phyloP scores from a whole-genome alignment of 2,888 invertebrate genomes.

The Liposcelis brunnea region DNA sequence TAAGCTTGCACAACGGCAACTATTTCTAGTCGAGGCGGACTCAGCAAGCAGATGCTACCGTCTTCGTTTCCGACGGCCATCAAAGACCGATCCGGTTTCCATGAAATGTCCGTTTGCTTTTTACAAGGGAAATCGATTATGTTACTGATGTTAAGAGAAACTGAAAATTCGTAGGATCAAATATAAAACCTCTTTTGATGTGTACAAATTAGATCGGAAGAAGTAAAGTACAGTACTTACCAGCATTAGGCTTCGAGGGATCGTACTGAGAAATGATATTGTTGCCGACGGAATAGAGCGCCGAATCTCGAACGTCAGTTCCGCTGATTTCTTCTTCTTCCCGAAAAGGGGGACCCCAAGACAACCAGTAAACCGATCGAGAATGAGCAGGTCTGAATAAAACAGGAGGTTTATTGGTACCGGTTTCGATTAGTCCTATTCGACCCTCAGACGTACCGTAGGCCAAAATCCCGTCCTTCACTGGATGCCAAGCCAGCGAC shows the following conservation, averaged over 20 bases:
- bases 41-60: not conserved
- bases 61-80: slow-evolving; percentile 2
- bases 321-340: too few relatives aligned
- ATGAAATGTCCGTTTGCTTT: not conserved
- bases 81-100: slow-evolving; percentile 2
- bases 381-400: not conserved
- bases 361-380: not conserved
- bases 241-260: too few relatives aligned
- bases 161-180: not conserved
- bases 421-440: not conserved
- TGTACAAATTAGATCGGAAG: not conserved
- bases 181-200: not conserved
- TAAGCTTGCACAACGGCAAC: too few relatives aligned
- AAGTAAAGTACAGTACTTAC: too few relatives aligned
- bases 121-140: not conserved
- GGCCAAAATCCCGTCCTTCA: not conserved
- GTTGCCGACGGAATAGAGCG: too few relatives aligned
- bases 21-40: not conserved
- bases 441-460: slow-evolving; percentile 6
- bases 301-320: too few relatives aligned
- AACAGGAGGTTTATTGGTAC: not conserved
- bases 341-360: not conserved
- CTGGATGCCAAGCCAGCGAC: not conserved
- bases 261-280: too few relatives aligned
- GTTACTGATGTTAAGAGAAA: not conserved